These are phyloP conservation scores for Temnothorax nylanderi DNA, from an alignment of 1,140 invertebrate genomes.

Conservation along the genomic window DNA sequence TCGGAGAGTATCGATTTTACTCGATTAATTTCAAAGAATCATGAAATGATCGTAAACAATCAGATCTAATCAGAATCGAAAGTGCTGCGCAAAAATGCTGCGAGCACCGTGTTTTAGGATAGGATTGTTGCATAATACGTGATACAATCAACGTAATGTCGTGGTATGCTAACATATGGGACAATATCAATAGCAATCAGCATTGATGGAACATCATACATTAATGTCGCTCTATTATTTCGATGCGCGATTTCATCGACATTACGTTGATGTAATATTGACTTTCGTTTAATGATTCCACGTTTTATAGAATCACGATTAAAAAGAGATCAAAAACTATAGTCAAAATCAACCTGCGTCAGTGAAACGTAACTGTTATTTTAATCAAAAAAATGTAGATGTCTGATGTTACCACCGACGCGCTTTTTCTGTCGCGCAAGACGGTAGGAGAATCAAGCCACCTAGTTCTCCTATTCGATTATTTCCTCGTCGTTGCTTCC, in stretches of 20 bases:
- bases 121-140: not conserved
- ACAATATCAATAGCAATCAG: slow-evolving; percentile 5
- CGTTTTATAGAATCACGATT: not conserved
- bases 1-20: not conserved
- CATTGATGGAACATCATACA: not conserved
- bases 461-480: slow-evolving; percentile 51
- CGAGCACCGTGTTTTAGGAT: not conserved
- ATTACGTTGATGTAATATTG: not conserved
- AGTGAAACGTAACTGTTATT: slow-evolving; percentile 24
- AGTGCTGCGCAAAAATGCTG: not conserved
- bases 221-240: slow-evolving; percentile 11
- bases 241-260: not conserved
- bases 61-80: slow-evolving; percentile 4
- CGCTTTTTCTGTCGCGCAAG: not conserved
- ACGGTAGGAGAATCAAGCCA: slow-evolving; percentile 32
- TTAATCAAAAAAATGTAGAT: slow-evolving; percentile 16
- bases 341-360: not conserved
- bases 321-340: slow-evolving; percentile 6
- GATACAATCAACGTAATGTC: not conserved
- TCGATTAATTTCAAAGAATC: slow-evolving; percentile 15
- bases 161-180: not conserved
- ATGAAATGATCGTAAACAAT: slow-evolving; percentile 32
- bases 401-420: not conserved
- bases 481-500: slow-evolving; percentile 41
- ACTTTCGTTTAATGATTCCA: not conserved